phyloP scores from a whole-genome alignment of 2,113 vertebrate genomes.

The Paratilapia polleni region DNA sequence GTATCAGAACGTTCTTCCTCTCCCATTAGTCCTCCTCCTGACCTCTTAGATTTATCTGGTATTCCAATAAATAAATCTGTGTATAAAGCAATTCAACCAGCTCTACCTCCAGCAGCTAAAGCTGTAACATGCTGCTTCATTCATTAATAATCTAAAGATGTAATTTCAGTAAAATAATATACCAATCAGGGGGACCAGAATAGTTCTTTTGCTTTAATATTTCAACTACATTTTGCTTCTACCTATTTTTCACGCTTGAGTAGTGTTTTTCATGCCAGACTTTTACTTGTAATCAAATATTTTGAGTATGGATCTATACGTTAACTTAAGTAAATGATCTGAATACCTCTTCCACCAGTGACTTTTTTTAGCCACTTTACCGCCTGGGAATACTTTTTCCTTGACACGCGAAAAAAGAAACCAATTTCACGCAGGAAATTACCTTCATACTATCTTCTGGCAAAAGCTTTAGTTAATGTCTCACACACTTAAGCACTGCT shows the following conservation, averaged over 20 bases:
- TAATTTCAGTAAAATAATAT: background rate
- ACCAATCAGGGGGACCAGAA: background rate
- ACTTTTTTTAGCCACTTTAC: conserved; percentile 4
- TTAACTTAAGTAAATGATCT: background rate
- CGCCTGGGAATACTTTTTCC: conserved; percentile 26
- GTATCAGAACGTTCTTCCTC: background rate
- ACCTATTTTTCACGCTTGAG: background rate
- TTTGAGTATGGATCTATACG: background rate
- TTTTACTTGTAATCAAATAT: background rate
- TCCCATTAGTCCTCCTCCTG: background rate
- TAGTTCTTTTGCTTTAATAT: background rate
- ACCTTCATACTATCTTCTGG: conserved; percentile 60
- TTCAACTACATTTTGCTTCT: background rate
- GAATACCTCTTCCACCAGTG: background rate
- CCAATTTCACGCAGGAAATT: conserved; percentile 70
- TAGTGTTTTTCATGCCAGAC: background rate
- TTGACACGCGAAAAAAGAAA: conserved; percentile 41
- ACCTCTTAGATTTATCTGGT: background rate
- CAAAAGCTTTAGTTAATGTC: conserved; percentile 70
- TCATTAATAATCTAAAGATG: background rate
- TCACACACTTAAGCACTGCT: conserved; percentile 59
- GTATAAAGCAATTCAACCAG: background rate
- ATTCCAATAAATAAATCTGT: background rate
- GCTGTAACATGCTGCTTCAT: background rate
- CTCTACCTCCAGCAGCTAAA: background rate